Conservation (phyloP, 23 tunicate genomes). For the Phallusia fumigata region DNA sequence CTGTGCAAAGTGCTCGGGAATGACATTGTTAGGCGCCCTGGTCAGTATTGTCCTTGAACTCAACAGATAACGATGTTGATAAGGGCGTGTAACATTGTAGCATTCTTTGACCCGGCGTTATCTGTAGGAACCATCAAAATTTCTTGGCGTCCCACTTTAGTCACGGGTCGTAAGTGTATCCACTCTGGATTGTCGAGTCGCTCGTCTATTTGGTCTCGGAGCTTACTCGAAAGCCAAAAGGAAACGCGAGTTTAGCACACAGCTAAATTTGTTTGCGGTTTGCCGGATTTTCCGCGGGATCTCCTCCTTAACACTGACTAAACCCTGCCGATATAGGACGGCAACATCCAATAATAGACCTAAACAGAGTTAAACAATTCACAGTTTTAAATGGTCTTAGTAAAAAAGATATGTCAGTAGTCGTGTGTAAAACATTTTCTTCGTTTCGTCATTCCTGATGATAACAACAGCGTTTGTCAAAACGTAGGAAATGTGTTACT, state of each 20-base stretch:
- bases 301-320: neutral
- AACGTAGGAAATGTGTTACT: no score
- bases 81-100: neutral
- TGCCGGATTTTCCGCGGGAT: neutral
- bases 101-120: constrained; percentile 4
- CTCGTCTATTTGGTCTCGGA: neutral
- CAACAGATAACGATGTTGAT: neutral
- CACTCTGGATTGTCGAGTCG: neutral
- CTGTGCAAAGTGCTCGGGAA: neutral
- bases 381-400: no score
- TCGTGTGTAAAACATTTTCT: no score
- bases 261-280: neutral
- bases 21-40: neutral
- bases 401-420: no score
- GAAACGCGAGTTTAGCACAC: neutral
- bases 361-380: no score
- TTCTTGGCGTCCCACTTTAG: neutral
- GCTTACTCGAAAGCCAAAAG: neutral
- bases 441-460: no score
- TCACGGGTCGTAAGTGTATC: constrained; percentile 11
- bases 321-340: neutral
- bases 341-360: neutral
- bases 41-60: neutral
- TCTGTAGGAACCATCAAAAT: neutral
- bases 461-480: no score